Percentiles rank a stretch among this genome's conserved stretches.
These are phyloP conservation scores for Falco columbarius DNA, from an alignment of 2,797 vertebrate species.

Conservation along the genomic window DNA sequence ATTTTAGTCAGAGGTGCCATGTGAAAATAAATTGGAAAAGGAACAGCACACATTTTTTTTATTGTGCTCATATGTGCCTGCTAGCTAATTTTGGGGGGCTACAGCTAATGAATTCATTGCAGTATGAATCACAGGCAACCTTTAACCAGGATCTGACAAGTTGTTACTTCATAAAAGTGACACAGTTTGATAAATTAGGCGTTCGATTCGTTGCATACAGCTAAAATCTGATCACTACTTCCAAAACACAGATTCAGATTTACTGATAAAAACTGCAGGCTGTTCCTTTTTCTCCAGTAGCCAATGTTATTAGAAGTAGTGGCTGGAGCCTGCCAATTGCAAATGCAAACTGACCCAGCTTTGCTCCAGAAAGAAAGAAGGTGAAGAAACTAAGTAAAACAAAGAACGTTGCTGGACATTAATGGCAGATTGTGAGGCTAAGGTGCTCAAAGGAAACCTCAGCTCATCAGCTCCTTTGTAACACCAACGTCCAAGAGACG, in stretches of 20 bases:
- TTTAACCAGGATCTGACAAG: background rate
- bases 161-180: background rate
- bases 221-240: background rate
- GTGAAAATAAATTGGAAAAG: background rate
- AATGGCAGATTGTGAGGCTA: background rate
- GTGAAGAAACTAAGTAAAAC: background rate
- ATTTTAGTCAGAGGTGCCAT: background rate
- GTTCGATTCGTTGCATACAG: background rate
- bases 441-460: background rate
- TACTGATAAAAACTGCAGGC: background rate
- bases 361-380: background rate
- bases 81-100: background rate
- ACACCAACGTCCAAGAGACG: background rate
- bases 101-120: background rate
- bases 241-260: background rate
- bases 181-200: background rate
- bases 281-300: background rate
- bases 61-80: background rate
- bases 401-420: background rate
- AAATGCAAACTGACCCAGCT: background rate
- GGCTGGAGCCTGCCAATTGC: background rate
- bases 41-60: background rate
- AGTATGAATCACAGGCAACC: background rate
- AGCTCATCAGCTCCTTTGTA: background rate
- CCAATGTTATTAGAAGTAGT: background rate